Base-by-base conservation (phyloP, 1,140 invertebrate species). In the Globodera rostochiensis region DNA sequence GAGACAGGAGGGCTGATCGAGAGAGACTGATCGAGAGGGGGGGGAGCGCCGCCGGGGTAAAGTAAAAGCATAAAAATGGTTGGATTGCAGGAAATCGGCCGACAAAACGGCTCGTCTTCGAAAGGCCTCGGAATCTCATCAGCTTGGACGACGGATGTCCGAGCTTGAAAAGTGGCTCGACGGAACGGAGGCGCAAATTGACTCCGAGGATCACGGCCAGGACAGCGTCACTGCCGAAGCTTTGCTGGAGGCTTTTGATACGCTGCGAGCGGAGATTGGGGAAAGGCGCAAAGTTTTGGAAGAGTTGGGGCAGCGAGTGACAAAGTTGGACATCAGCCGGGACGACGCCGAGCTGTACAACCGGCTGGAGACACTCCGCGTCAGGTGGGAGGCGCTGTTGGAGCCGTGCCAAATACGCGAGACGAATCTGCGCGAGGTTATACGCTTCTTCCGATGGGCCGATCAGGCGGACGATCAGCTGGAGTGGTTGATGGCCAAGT, bases 381-480 rank as follows among this genome's bases (percentile, higher is more conserved):
- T 25, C 80, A 93, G 94, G 69, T 97, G 95, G 91, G 92, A 94
- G 49, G 93, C 94, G 70, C 91, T 97, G 1, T 94, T 95, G 89
- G 94, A 96, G 85, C 95, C 95, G 3, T 93, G 96, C 86, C 94
- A 95, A 88, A 95, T 95, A 81, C 92, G 95, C 0, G 92, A 94
- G 64, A 95, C 96, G 82, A 95, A 96, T 89, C 90, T 97, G 7
- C 94, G 96, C 88, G 95, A 96, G 86, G 94, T 95, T 0, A 92
- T 94, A 19, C 91, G 94, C 21, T 88, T 96, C 36, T 95, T 96
- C 87, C 94, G 95, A 87, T 95, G 95, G 89, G 67, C 82, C 1
- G 79, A 90, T 91, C 97, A 99, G 90, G 94, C 98, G 73, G 97
- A 98, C 89, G 97, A 99, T 91, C 97, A 99, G 91, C 95, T 97